Conservation (phyloP, 2,797 vertebrate genomes). For the Diplodus sargus region DNA sequence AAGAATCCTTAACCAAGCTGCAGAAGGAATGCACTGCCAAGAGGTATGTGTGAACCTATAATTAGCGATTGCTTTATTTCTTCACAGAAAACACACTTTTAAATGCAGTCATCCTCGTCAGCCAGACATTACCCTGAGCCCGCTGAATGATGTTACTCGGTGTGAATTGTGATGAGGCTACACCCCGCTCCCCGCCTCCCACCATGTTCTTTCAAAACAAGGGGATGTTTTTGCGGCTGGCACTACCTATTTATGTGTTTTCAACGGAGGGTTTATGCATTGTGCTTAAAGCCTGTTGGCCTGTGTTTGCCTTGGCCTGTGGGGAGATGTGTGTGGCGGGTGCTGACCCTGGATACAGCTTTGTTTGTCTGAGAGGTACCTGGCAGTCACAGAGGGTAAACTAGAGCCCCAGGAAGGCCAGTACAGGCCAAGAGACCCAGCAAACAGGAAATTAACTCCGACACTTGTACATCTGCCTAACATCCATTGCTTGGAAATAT, state of each 20-base stretch:
- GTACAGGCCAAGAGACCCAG: conserved; percentile 46
- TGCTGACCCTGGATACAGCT: conserved; percentile 52
- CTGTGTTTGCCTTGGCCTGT: conserved; percentile 71
- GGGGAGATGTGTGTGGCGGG: conserved; percentile 40
- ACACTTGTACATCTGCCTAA: conserved; percentile 69
- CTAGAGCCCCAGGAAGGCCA: conserved; percentile 52
- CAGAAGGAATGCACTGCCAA: conserved; percentile 95
- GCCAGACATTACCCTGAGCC: conserved; percentile 45
- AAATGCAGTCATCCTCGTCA: conserved; percentile 38
- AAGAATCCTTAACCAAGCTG: conserved; percentile 88
- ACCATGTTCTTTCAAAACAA: conserved; percentile 54
- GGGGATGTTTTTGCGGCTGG: conserved; percentile 46
- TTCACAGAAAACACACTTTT: conserved; percentile 32
- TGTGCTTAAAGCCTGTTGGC: conserved; percentile 44
- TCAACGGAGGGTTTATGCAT: conserved; percentile 57
- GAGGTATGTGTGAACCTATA: conserved; percentile 86
- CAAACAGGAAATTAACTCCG: conserved; percentile 71
- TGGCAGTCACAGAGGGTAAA: conserved; percentile 63
- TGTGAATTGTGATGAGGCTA: conserved; percentile 45
- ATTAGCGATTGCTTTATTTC: conserved; percentile 64
- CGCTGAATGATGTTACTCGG: conserved; percentile 18
- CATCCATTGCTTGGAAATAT: conserved; percentile 55
- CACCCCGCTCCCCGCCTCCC: conserved; percentile 35
- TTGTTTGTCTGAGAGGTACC: conserved; percentile 72
- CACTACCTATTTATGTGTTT: conserved; percentile 57